phyloP scores from a whole-genome alignment of 2,797 vertebrate species.

The Acanthurus leucopareius region DNA sequence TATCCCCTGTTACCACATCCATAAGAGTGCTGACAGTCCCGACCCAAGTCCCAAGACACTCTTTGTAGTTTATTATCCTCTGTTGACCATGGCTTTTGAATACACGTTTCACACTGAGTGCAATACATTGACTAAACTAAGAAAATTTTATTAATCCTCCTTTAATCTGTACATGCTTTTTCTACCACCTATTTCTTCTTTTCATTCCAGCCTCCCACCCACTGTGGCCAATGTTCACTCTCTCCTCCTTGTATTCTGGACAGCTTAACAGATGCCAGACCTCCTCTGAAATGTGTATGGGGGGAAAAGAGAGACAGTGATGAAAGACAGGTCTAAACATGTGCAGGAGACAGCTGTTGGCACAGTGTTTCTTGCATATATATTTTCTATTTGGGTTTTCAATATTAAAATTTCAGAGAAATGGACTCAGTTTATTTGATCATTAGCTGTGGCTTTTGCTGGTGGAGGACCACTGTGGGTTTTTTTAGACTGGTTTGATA shows the following conservation, averaged over 20 bases:
- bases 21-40: background rate
- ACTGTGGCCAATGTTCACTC: constrained; percentile 33
- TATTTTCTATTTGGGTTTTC: constrained; percentile 43
- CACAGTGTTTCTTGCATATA: constrained; percentile 61
- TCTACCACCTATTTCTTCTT: constrained; percentile 46
- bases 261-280: constrained; percentile 73
- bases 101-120: constrained; percentile 17
- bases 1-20: background rate
- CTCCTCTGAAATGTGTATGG: constrained; percentile 47
- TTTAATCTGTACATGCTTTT: constrained; percentile 16
- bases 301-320: constrained; percentile 47
- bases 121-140: constrained; percentile 1
- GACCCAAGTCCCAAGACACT: background rate
- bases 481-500: constrained; percentile 35
- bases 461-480: constrained; percentile 20
- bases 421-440: constrained; percentile 47
- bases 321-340: constrained; percentile 73
- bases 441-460: constrained; percentile 33
- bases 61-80: constrained; percentile 17
- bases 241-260: constrained; percentile 47
- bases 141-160: constrained; percentile 10
- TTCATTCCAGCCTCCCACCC: constrained; percentile 41
- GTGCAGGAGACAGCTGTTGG: constrained; percentile 59
- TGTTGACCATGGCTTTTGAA: constrained; percentile 30
- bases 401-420: constrained; percentile 35